Conservation (phyloP, 2,797 vertebrate species). For the Rhinogobio ventralis region DNA sequence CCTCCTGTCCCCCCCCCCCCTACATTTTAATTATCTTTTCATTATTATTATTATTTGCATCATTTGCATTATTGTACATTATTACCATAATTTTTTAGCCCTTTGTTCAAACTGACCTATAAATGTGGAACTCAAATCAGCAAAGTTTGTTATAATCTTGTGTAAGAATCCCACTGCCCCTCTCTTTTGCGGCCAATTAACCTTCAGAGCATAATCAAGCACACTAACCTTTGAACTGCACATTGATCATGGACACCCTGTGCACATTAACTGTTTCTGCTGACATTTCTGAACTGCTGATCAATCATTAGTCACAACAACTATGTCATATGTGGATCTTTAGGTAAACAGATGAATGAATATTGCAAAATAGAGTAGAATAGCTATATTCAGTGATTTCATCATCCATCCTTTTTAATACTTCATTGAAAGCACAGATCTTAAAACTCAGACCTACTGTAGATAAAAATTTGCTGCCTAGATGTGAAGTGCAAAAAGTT, state of each 20-base stretch:
- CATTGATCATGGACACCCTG: constrained; percentile 8
- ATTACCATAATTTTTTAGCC: neutral
- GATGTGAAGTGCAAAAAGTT: neutral
- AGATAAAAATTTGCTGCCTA: neutral
- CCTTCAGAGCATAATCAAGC: constrained; percentile 1
- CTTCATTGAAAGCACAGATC: neutral
- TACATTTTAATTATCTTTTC: neutral
- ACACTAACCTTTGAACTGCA: constrained; percentile 29
- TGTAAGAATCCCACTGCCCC: neutral
- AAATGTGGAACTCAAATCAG: neutral
- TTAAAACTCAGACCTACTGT: neutral
- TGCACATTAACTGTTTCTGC: constrained; percentile 10
- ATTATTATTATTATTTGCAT: neutral
- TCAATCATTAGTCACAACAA: constrained; percentile 32
- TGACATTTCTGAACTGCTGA: constrained; percentile 10
- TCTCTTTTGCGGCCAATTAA: neutral
- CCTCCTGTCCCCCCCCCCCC: no score
- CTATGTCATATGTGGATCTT: neutral
- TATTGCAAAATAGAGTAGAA: constrained; percentile 2
- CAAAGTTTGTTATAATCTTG: constrained; percentile 19
- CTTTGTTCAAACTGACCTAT: neutral
- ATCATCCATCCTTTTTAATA: neutral
- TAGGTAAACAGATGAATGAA: neutral
- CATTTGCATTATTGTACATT: neutral
- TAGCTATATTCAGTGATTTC: neutral